Evolutionary conservation across 2,888 invertebrate species (phyloP), one percentile per base, ranked within the genome.

Genomic region (Himalopsyche kuldschensis): DNA sequence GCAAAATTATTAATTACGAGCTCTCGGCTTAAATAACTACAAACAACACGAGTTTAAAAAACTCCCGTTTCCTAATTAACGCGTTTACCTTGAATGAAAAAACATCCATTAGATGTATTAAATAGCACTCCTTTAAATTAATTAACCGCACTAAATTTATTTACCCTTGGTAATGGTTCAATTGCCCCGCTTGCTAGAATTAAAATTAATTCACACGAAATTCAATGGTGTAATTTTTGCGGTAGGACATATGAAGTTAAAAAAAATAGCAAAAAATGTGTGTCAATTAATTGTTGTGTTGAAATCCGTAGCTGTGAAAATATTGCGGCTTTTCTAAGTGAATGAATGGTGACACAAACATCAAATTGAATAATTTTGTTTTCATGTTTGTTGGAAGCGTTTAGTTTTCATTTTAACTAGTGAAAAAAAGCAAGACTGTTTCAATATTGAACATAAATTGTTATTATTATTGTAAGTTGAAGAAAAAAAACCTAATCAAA

Each of bases 161-260:
- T 69, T 69, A 69, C 69, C 69, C 69, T 69, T 69, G 69, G 69
- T 69, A 69, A 69, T 69, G 69, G 69, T 69, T 69, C 69, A 69
- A 69, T 69, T 69, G 69, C 20, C 30, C 6, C 69, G 69, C 30
- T 69, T 69, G 27, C 69, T 4, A 15, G 27, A 20, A 4, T 69
- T 69, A 30, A 69, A 69, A 69, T 69, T 69, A 69, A 69, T 69
- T 27, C 69, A 30, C 69, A 69, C 30, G 15, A 69, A 69, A 69
- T 30, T 69, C 69, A 27, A 63, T 27, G 69, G 11, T 11, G 69
- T 69, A 69, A 69, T 69, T 69, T 69, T 69, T 69, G 69, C 30
- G 69, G 69, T 69, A 69, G 69, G 69, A 69, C 69, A 69, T 15
- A 69, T 69, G 11, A 69, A 69, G 30, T 11, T 3, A 15, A 27